Conservation (phyloP, 64 coral and sea anemone species). For the Montipora sp. region DNA sequence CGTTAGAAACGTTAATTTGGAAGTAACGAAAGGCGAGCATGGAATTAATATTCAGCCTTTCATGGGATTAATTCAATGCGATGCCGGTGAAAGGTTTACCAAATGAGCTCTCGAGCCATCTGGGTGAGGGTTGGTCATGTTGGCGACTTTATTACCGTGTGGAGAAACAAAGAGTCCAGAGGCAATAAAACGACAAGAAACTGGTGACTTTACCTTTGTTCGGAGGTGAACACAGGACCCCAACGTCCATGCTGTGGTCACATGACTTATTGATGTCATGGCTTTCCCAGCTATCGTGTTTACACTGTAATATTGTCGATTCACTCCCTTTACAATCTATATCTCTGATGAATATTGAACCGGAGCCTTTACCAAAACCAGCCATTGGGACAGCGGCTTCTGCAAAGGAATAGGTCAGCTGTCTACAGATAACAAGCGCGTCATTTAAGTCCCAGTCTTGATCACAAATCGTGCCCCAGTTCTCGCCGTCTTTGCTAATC, state of each 20-base stretch:
- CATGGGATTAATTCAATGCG: no score
- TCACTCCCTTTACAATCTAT: slow-evolving; percentile 15
- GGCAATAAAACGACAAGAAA: no score
- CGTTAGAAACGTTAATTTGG: no score
- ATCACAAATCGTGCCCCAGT: slow-evolving; percentile 48
- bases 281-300: slow-evolving; percentile 8
- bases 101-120: no score
- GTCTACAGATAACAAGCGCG: slow-evolving; percentile 20
- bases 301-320: slow-evolving; percentile 1
- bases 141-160: no score
- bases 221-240: neutral
- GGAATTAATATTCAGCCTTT: no score
- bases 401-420: slow-evolving; percentile 3
- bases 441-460: slow-evolving; percentile 22
- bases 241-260: slow-evolving; percentile 47
- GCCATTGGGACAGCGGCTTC: slow-evolving; percentile 30
- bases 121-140: no score
- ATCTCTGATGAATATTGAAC: slow-evolving; percentile 39
- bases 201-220: no score
- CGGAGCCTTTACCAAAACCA: slow-evolving; percentile 17
- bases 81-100: no score
- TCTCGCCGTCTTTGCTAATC: slow-evolving; percentile 9
- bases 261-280: slow-evolving; percentile 15
- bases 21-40: no score
- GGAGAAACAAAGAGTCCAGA: no score